Evolutionary conservation across 2,888 invertebrate species (phyloP).

Genomic region (Chymomyza procnemis): DNA sequence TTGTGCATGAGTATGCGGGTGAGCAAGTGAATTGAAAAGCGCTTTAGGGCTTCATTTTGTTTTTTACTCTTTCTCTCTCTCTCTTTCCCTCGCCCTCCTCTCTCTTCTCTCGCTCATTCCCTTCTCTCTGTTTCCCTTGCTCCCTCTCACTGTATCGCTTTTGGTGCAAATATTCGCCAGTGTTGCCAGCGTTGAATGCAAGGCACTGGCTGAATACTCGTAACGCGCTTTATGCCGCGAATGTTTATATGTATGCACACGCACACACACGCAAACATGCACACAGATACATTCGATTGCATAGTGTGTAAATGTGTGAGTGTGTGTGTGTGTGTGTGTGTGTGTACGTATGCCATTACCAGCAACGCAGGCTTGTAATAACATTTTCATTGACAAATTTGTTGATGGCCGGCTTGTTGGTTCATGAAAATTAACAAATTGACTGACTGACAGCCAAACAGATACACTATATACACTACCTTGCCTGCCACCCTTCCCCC

Average conservation of each 20-base stretch:
- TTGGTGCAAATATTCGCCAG: neutral
- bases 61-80: slow-evolving; percentile 17
- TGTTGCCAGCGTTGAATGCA: neutral
- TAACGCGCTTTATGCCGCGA: slow-evolving; percentile 3
- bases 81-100: slow-evolving; percentile 5
- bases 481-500: too few species aligned
- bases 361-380: slow-evolving; percentile 54
- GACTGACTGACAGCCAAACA: slow-evolving; percentile 12
- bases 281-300: neutral
- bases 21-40: slow-evolving; percentile 54
- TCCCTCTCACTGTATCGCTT: slow-evolving; percentile 1
- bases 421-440: slow-evolving; percentile 48
- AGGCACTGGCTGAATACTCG: neutral
- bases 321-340: slow-evolving; percentile 18
- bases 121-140: slow-evolving; percentile 21
- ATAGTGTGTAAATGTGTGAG: slow-evolving; percentile 4
- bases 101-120: slow-evolving; percentile 12
- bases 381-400: slow-evolving; percentile 65
- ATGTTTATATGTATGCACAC: slow-evolving; percentile 2
- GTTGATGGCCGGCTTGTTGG: slow-evolving; percentile 45
- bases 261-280: neutral
- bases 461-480: slow-evolving; percentile 5
- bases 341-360: slow-evolving; percentile 50
- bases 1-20: neutral
- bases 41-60: slow-evolving; percentile 37